Evolutionary conservation across 1,140 invertebrate species (phyloP).

Genomic region (Nymphalis io): DNA sequence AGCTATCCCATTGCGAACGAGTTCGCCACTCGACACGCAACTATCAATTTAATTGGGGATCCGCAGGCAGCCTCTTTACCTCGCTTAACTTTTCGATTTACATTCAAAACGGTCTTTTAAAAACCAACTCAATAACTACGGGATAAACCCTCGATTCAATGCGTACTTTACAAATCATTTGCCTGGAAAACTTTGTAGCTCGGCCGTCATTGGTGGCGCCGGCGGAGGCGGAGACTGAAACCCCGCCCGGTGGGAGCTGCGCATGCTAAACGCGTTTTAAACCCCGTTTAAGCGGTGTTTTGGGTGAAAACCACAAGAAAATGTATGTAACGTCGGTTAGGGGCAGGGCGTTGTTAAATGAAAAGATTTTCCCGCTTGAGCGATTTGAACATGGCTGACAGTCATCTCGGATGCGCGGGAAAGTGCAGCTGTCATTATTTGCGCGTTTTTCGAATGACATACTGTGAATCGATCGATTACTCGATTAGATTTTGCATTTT

Average conservation of each 20-base stretch:
- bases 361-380: slow-evolving; percentile 76
- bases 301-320: slow-evolving; percentile 79
- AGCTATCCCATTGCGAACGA: slow-evolving; percentile 31
- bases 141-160: slow-evolving; percentile 68
- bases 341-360: slow-evolving; percentile 76
- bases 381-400: slow-evolving; percentile 75
- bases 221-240: slow-evolving; percentile 52
- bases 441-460: slow-evolving; percentile 37
- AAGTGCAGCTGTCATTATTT: slow-evolving; percentile 59
- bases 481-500: neutral
- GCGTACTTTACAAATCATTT: slow-evolving; percentile 69
- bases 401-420: slow-evolving; percentile 67
- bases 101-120: slow-evolving; percentile 80
- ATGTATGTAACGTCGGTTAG: slow-evolving; percentile 75
- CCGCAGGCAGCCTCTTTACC: slow-evolving; percentile 73
- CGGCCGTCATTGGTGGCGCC: slow-evolving; percentile 50
- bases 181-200: slow-evolving; percentile 60
- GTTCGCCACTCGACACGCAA: slow-evolving; percentile 53
- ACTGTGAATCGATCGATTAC: slow-evolving; percentile 30
- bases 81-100: slow-evolving; percentile 80
- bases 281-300: slow-evolving; percentile 79
- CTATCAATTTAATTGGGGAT: slow-evolving; percentile 79
- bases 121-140: slow-evolving; percentile 78
- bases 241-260: slow-evolving; percentile 59
- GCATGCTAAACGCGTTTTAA: slow-evolving; percentile 78